Conservation (phyloP, 2,797 vertebrate species). For the Crenuchus spilurus region DNA sequence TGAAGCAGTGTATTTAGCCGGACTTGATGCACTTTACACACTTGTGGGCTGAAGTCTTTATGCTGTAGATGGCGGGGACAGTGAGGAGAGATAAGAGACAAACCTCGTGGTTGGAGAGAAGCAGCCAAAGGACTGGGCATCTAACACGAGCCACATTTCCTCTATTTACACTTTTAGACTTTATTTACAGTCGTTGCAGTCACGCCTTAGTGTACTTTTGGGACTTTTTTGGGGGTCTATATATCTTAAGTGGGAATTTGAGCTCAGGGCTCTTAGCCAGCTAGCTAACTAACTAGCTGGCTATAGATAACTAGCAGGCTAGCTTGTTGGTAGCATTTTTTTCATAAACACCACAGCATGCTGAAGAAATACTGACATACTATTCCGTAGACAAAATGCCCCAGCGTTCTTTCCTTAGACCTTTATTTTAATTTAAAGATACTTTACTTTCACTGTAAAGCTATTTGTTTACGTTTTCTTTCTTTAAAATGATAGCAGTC, state of each 20-base stretch:
- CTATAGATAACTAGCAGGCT: not conserved
- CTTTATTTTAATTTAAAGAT: no score
- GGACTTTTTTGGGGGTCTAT: no score
- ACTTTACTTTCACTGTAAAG: no score
- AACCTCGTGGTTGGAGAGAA: conserved; percentile 74
- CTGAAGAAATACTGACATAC: no score
- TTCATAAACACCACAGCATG: no score
- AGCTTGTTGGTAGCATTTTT: not conserved
- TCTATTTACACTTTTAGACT: no score
- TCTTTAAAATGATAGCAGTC: no score
- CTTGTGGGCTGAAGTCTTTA: not conserved
- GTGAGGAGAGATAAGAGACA: conserved; percentile 12
- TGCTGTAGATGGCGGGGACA: not conserved
- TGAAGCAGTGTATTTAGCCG: no score
- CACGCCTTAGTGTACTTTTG: no score
- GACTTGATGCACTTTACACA: not conserved
- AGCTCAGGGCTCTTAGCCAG: not conserved
- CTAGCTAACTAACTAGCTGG: not conserved
- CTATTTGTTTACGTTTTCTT: no score
- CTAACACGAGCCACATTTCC: not conserved
- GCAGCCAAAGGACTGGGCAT: conserved; percentile 39
- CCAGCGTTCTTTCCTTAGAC: not conserved
- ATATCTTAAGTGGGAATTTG: not conserved
- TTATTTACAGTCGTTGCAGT: not conserved
- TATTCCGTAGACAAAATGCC: no score